These are phyloP conservation scores for Vanessa tameamea DNA, from an alignment of 1,140 invertebrate species.

Conservation along the genomic window DNA sequence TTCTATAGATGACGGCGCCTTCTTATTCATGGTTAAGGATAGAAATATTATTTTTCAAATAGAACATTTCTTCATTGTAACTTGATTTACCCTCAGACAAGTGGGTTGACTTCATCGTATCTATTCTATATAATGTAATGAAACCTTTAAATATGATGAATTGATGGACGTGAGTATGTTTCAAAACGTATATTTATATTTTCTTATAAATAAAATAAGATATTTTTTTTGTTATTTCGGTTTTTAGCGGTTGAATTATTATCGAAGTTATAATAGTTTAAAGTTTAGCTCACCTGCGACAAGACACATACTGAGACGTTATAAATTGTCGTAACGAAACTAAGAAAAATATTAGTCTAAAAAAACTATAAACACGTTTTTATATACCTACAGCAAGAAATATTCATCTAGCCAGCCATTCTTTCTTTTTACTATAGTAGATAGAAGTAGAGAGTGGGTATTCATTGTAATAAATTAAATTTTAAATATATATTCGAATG, in stretches of 20 bases:
- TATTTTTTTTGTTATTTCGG: neutral
- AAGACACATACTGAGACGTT: neutral
- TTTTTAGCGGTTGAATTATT: slow-evolving; percentile 1
- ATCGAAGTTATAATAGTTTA: slow-evolving; percentile 1
- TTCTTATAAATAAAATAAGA: slow-evolving; percentile 1
- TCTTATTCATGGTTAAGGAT: slow-evolving; percentile 23
- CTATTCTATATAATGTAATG: neutral
- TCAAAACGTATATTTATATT: neutral
- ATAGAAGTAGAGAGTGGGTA: too few species aligned
- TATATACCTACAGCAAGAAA: too few species aligned
- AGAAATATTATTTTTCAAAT: slow-evolving; percentile 8
- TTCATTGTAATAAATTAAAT: too few species aligned
- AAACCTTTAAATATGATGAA: slow-evolving; percentile 1
- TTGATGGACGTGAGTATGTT: neutral
- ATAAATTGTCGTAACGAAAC: neutral
- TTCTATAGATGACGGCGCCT: slow-evolving; percentile 20
- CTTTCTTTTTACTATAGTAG: too few species aligned
- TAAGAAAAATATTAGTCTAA: neutral
- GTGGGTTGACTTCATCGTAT: slow-evolving; percentile 1
- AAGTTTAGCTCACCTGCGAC: neutral
- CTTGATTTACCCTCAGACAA: neutral
- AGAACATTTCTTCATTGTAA: slow-evolving; percentile 8
- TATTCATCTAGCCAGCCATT: too few species aligned
- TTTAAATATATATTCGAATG: too few species aligned
- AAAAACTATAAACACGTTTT: too few species aligned